phyloP scores from a whole-genome alignment of 2,113 vertebrate species.

The Oryzias celebensis region DNA sequence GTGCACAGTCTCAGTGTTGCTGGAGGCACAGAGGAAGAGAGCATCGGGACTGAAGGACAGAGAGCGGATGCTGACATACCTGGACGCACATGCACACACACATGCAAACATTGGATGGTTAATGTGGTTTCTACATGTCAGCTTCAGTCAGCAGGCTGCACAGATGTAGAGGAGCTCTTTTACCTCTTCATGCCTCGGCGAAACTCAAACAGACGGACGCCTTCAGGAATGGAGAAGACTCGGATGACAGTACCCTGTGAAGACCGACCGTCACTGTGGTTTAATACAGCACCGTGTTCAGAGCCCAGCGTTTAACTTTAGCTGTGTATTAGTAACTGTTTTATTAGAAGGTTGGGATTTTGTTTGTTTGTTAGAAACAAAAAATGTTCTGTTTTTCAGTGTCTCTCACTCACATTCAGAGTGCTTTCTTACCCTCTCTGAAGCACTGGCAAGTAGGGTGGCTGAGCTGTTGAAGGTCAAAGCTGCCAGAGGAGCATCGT shows the following conservation, averaged over 20 bases:
- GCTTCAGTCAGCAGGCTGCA: background rate
- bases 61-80: conserved; percentile 94
- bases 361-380: too few relatives aligned
- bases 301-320: background rate
- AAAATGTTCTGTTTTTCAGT: too few relatives aligned
- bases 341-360: too few relatives aligned
- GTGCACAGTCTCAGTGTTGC: conserved; percentile 95
- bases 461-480: conserved; percentile 90
- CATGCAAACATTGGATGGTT: background rate
- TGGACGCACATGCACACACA: conserved; percentile 53
- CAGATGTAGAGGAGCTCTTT: background rate
- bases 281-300: background rate
- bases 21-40: conserved; percentile 94
- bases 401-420: too few relatives aligned
- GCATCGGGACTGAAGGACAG: conserved; percentile 93
- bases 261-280: conserved; percentile 3
- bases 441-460: conserved; percentile 93
- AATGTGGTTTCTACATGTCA: background rate
- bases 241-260: conserved; percentile 93
- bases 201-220: conserved; percentile 94
- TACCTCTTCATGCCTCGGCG: conserved; percentile 95
- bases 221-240: conserved; percentile 96
- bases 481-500: conserved; percentile 93
- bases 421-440: conserved; percentile 85
- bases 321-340: too few relatives aligned